Evolutionary conservation across 2,113 vertebrate genomes (phyloP).

Genomic region (Atherinomorus stipes): DNA sequence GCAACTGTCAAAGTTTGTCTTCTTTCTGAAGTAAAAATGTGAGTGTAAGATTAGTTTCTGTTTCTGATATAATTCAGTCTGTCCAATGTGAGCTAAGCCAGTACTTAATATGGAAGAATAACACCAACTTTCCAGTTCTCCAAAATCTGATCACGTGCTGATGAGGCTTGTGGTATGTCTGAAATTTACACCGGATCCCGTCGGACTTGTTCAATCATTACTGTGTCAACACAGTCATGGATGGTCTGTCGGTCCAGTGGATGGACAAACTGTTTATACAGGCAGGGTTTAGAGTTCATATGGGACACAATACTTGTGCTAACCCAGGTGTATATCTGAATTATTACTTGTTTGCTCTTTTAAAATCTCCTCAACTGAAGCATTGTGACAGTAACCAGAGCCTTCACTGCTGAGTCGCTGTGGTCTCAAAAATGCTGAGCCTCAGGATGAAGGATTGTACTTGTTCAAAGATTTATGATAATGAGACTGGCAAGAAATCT

Average conservation of each 20-base stretch:
- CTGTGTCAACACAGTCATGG: constrained; percentile 37
- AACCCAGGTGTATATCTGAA: not conserved
- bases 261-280: constrained; percentile 5
- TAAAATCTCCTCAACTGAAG: constrained; percentile 1
- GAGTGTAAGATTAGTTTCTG: constrained; percentile 29
- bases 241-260: not conserved
- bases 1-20: not conserved
- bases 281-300: not conserved
- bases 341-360: not conserved
- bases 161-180: constrained; percentile 40
- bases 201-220: constrained; percentile 19
- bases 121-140: constrained; percentile 24
- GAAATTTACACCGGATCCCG: constrained; percentile 6
- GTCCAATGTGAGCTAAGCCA: constrained; percentile 2
- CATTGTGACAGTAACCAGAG: constrained; percentile 1
- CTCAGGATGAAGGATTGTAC: constrained; percentile 21
- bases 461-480: constrained; percentile 37
- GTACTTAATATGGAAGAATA: constrained; percentile 33
- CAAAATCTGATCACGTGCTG: constrained; percentile 32
- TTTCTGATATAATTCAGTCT: not conserved
- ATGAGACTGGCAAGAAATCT: constrained; percentile 15
- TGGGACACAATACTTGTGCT: not conserved
- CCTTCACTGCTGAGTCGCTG: constrained; percentile 12
- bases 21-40: constrained; percentile 6
- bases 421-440: constrained; percentile 9